Conservation (phyloP, 2,888 invertebrate genomes). For the Anticlea derivata region DNA sequence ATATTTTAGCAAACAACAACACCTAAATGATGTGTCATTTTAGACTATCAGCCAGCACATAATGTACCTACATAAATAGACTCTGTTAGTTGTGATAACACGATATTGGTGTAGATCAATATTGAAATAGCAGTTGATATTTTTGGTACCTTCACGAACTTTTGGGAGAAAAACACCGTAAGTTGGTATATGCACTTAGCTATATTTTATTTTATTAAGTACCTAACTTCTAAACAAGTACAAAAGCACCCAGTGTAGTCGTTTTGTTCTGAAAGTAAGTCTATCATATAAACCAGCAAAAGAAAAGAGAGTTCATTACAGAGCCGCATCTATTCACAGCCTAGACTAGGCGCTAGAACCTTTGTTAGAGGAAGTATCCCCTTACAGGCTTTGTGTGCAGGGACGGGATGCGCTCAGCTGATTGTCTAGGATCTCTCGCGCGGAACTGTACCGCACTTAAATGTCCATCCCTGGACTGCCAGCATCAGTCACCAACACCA, state of each 20-base stretch:
- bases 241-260: background rate
- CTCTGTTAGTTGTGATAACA: too few species aligned
- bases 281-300: background rate
- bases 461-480: slow-evolving; percentile 62
- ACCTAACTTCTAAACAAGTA: too few species aligned
- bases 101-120: too few species aligned
- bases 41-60: too few species aligned
- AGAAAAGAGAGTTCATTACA: slow-evolving; percentile 13
- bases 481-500: slow-evolving; percentile 62
- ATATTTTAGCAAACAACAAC: too few species aligned
- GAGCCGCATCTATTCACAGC: slow-evolving; percentile 46
- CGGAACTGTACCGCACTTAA: slow-evolving; percentile 70
- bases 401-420: slow-evolving; percentile 67
- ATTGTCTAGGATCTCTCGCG: slow-evolving; percentile 68
- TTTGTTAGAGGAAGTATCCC: slow-evolving; percentile 79
- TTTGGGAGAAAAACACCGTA: too few species aligned
- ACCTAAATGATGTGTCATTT: too few species aligned
- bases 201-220: too few species aligned
- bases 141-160: too few species aligned
- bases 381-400: slow-evolving; percentile 74
- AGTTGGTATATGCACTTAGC: too few species aligned
- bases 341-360: slow-evolving; percentile 58
- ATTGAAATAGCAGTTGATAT: too few species aligned
- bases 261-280: background rate
- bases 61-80: too few species aligned